These are phyloP conservation scores for Odontophorus gujanensis DNA, from an alignment of 2,113 vertebrate genomes.

Conservation along the genomic window DNA sequence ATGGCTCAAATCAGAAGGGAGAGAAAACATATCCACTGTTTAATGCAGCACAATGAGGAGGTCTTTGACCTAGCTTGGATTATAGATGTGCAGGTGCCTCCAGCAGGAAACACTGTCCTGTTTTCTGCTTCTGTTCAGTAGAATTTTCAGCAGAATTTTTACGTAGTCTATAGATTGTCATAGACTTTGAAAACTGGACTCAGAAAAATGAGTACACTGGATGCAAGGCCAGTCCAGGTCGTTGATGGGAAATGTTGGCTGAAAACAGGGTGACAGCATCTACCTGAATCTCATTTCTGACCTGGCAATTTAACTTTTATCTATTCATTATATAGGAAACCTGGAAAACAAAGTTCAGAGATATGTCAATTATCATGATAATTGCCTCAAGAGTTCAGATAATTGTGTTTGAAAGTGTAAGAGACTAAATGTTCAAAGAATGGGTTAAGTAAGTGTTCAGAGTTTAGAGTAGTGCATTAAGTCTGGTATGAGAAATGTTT, in stretches of 20 bases:
- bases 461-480: not conserved
- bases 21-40: accelerated
- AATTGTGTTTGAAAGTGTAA: not conserved
- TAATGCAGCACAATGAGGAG: accelerated
- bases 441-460: not conserved
- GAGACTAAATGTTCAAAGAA: not conserved
- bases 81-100: not conserved
- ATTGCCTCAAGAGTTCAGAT: not conserved
- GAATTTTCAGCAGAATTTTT: not conserved
- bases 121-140: not conserved
- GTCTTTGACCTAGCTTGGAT: not conserved
- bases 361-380: not conserved
- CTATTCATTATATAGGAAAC: not conserved
- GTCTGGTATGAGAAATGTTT: not conserved
- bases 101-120: not conserved
- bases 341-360: not conserved
- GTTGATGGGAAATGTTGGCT: not conserved
- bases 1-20: not conserved
- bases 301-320: not conserved
- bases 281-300: not conserved
- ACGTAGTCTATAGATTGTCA: accelerated
- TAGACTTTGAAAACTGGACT: not conserved
- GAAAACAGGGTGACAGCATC: not conserved
- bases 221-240: not conserved
- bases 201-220: not conserved